Evolutionary conservation across 2,797 vertebrate genomes (phyloP).

Genomic region (Acropternis orthonyx): DNA sequence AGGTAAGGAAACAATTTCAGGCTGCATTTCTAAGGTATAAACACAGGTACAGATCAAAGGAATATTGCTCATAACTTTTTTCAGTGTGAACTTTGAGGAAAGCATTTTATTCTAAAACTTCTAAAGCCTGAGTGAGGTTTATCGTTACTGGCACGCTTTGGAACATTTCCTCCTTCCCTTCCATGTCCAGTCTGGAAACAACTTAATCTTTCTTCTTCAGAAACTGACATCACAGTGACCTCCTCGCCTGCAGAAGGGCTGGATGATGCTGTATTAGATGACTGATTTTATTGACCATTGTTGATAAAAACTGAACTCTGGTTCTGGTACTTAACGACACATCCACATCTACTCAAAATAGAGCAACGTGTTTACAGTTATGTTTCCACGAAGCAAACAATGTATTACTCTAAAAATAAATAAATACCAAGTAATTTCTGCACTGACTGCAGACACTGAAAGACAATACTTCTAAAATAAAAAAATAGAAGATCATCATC

Average conservation of each 20-base stretch:
- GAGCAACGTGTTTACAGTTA: neutral
- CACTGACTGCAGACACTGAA: neutral
- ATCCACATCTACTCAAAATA: neutral
- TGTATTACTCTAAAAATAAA: neutral
- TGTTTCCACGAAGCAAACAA: neutral
- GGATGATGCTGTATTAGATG: neutral
- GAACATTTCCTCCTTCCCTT: neutral
- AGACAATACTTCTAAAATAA: neutral
- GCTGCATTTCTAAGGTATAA: neutral
- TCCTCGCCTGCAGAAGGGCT: neutral
- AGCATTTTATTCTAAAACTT: neutral
- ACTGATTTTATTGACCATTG: neutral
- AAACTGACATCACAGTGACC: neutral
- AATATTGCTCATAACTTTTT: neutral
- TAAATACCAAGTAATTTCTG: neutral
- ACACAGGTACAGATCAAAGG: neutral
- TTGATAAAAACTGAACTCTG: conserved; percentile 23
- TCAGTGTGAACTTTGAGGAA: neutral
- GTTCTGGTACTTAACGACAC: neutral
- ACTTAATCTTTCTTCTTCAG: neutral
- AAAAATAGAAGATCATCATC: neutral
- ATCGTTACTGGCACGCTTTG: neutral
- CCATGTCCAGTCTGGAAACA: neutral
- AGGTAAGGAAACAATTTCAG: neutral
- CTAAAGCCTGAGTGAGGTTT: neutral